These are phyloP conservation scores for Stomorhina lunata DNA, from an alignment of 2,888 invertebrate species.

Conservation along the genomic window DNA sequence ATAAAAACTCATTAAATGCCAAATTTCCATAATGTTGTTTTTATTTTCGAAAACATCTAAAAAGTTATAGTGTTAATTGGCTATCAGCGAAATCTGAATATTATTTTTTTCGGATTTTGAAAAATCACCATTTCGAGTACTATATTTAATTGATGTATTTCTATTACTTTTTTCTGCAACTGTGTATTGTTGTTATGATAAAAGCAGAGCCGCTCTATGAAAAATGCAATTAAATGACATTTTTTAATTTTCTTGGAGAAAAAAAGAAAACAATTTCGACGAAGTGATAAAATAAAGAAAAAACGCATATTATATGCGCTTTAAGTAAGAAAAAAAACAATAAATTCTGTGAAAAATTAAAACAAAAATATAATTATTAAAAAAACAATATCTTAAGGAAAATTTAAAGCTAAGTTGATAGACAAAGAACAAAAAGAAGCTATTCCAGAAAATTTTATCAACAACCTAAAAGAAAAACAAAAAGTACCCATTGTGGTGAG, in stretches of 20 bases:
- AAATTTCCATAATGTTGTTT: too few species aligned
- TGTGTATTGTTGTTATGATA: background rate
- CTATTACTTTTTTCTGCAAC: background rate
- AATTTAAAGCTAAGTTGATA: background rate
- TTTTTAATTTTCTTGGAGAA: conserved; percentile 3
- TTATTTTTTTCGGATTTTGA: too few species aligned
- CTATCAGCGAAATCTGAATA: too few species aligned
- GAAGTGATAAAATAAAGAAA: background rate
- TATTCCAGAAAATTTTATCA: background rate
- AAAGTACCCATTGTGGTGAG: conserved; percentile 45
- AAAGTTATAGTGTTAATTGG: too few species aligned
- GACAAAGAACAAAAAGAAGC: background rate
- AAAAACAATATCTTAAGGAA: too few species aligned
- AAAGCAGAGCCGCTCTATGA: background rate
- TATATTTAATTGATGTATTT: background rate
- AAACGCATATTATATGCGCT: conserved; percentile 29
- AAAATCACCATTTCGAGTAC: background rate
- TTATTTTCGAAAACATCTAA: too few species aligned
- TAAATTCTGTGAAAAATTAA: background rate
- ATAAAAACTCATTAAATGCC: too few species aligned
- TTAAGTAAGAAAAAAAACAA: background rate
- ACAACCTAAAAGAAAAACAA: background rate
- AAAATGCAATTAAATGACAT: conserved; percentile 34
- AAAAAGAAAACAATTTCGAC: conserved; percentile 7
- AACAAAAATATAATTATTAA: background rate